Evolutionary conservation across 2,797 vertebrate genomes (phyloP).

Genomic region (Glossophaga mutica): DNA sequence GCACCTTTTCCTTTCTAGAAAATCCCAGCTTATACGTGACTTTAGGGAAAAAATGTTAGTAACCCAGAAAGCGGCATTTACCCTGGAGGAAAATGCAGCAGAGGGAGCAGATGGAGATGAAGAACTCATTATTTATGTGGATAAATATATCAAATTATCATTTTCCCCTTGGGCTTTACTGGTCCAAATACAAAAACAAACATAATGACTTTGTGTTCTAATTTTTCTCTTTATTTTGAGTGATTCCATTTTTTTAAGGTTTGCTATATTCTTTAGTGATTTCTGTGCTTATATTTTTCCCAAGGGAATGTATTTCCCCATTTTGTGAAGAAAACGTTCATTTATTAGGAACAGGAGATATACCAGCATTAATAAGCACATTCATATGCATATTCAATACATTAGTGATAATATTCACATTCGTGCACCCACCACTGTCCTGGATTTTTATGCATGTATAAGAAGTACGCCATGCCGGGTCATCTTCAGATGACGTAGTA

Average conservation of each 20-base stretch:
- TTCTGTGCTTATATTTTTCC: background rate
- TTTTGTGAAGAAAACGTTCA: background rate
- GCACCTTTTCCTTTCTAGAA: background rate
- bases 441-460: background rate
- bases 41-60: background rate
- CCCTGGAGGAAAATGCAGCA: background rate
- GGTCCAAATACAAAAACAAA: background rate
- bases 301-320: background rate
- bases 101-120: background rate
- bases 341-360: background rate
- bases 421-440: background rate
- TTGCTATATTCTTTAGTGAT: background rate
- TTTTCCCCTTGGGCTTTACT: background rate
- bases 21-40: background rate
- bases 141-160: background rate
- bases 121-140: background rate
- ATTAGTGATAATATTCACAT: background rate
- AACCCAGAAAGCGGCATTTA: background rate
- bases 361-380: background rate
- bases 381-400: background rate
- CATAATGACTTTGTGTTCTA: background rate
- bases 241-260: background rate
- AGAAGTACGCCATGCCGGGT: background rate
- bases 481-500: background rate
- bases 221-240: background rate